phyloP scores from a whole-genome alignment of 53 echinoderm and acorn worm species.

The Henricia sp. region DNA sequence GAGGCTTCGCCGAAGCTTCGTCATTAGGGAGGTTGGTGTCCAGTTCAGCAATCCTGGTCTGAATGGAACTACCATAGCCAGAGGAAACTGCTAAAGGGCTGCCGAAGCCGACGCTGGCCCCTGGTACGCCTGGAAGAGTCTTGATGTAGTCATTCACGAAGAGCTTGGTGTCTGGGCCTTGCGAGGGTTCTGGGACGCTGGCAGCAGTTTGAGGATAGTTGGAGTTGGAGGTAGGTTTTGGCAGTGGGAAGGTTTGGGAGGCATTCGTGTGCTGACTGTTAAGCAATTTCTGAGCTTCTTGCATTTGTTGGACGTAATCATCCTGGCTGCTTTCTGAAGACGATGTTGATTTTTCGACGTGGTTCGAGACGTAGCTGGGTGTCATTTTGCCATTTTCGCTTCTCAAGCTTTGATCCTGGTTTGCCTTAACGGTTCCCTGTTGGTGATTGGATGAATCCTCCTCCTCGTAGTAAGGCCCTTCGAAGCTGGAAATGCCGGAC shows the following conservation, averaged over 20 bases:
- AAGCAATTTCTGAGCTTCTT: constrained; percentile 9
- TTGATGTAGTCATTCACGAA: background rate
- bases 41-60: constrained; percentile 28
- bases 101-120: background rate
- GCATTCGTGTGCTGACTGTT: background rate
- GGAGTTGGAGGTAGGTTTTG: background rate
- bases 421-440: constrained; percentile 2
- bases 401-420: constrained; percentile 5
- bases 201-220: background rate
- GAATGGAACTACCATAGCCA: constrained; percentile 30
- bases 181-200: background rate
- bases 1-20: constrained; percentile 24
- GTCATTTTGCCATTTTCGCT: background rate
- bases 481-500: constrained; percentile 50
- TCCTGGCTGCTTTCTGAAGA: constrained; percentile 57
- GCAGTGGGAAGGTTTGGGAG: background rate
- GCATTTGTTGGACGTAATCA: constrained; percentile 41
- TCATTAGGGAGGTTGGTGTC: constrained; percentile 26
- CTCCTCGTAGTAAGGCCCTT: constrained; percentile 28
- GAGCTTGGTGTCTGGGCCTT: background rate
- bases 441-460: constrained; percentile 32
- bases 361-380: background rate
- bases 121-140: background rate
- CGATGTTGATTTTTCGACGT: background rate
- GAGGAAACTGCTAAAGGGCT: constrained; percentile 15